phyloP scores from a whole-genome alignment of 2,797 vertebrate species.

The Hyperoplus lanceolatus region DNA sequence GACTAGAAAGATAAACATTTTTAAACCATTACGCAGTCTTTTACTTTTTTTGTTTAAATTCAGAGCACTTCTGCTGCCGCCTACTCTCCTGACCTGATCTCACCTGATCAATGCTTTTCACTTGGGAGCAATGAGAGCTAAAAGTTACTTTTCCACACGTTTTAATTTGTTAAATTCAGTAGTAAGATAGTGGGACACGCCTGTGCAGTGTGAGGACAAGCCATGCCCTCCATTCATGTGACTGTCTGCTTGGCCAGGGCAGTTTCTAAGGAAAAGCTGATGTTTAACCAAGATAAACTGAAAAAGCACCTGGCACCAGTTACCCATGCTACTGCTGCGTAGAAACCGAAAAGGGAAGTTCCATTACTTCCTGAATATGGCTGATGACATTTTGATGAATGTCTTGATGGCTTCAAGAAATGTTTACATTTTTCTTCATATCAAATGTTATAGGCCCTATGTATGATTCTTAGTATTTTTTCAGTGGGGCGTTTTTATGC shows the following conservation, averaged over 20 bases:
- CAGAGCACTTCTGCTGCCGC: not conserved
- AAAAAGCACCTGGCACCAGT: constrained; percentile 69
- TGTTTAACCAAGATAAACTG: constrained; percentile 84
- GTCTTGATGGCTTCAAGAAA: not conserved
- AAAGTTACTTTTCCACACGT: no score
- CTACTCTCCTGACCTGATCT: not conserved
- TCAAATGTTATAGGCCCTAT: not conserved
- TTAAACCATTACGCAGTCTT: not conserved
- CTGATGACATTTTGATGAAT: constrained; percentile 1
- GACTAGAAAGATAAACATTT: not conserved
- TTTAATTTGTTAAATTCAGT: not conserved
- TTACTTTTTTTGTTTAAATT: not conserved
- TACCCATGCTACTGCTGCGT: constrained; percentile 3
- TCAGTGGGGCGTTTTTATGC: not conserved
- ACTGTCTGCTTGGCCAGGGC: not conserved
- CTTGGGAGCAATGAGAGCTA: no score
- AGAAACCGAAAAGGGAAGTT: constrained; percentile 77
- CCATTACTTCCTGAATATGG: constrained; percentile 64
- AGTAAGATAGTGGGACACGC: constrained; percentile 6
- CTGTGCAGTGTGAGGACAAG: constrained; percentile 2
- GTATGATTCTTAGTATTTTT: not conserved
- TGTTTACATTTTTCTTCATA: not conserved
- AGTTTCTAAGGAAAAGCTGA: constrained; percentile 65
- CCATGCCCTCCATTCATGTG: not conserved
- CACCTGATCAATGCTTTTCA: not conserved